phyloP scores from a whole-genome alignment of 2,797 vertebrate species.

The Crocodylus rhombifer region DNA sequence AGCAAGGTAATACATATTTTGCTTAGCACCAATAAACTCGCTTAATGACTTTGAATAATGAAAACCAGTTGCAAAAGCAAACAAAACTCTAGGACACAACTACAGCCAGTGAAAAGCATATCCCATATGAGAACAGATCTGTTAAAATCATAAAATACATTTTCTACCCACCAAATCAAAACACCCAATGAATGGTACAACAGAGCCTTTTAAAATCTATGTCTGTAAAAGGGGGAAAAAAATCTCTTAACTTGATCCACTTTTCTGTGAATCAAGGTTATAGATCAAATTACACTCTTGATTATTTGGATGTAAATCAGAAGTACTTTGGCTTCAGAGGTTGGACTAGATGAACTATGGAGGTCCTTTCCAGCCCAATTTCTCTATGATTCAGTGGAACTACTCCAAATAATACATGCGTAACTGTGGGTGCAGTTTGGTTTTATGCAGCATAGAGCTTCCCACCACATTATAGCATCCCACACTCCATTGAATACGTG shows the following conservation, averaged over 20 bases:
- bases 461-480: background rate
- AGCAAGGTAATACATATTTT: background rate
- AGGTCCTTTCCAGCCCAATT: no score
- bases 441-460: background rate
- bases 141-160: constrained; percentile 15
- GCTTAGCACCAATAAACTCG: background rate
- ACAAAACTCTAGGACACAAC: background rate
- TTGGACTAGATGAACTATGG: no score
- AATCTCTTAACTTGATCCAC: background rate
- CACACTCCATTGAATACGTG: constrained; percentile 21
- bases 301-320: background rate
- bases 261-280: constrained; percentile 20
- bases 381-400: background rate
- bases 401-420: background rate
- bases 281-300: background rate
- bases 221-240: background rate
- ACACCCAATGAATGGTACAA: background rate
- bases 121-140: background rate
- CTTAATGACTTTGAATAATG: background rate
- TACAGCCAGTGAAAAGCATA: background rate
- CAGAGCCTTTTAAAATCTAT: background rate
- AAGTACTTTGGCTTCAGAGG: background rate
- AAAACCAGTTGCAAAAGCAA: background rate
- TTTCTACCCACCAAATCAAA: constrained; percentile 16
- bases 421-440: background rate